Evolutionary conservation across 2,797 vertebrate genomes (phyloP), one percentile per base, ranked within the genome.

Genomic region (Heteromormyrus szaboi): DNA sequence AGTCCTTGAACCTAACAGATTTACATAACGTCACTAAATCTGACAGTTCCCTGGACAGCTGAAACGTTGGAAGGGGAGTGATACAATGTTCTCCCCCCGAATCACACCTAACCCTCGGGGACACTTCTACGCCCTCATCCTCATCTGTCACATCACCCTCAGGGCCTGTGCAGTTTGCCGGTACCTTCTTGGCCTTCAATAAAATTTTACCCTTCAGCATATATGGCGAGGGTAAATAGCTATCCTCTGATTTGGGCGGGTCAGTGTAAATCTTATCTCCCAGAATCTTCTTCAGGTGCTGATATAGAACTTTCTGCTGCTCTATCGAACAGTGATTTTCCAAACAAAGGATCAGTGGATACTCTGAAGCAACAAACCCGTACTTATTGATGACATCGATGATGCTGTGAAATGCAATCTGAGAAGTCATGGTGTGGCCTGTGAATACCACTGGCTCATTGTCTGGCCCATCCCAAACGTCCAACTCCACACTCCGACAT

Each of bases 71-170:
- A 81, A 94, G 93, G 0, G 93, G 93, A 87, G 94, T 91, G 0
- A 93, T 91, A 11, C 95, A 97, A 89, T 96, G 96, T 1, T 96
- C 96, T 46, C 99, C 98, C 0, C 92, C n/a, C 0, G 93, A 95
- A 54, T 99, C 98, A 0, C 97, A 97, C 0, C 95, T 97, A 93
- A 97, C 93, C 90, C 96, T 94, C 87, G 98, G 98, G 19, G 98
- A 99, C 98, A 99, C 99, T 92, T 99, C 99, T 0, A 97, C 97
- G 1, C 99, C 98, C 92, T 99, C 99, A 0, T 99, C 99, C 93
- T 99, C 99, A 84, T 99, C 99, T 0, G 98, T 99, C 90, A 99
- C 98, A 90, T 99, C 98, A 0, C 99, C 98, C 88, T 99, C 99
- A 0, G 97, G 95, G 17, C 96, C 96, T 0, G 95, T 96, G 91